These are phyloP conservation scores for Drosophila basisetae DNA, from an alignment of 2,888 invertebrate genomes.

Conservation along the genomic window DNA sequence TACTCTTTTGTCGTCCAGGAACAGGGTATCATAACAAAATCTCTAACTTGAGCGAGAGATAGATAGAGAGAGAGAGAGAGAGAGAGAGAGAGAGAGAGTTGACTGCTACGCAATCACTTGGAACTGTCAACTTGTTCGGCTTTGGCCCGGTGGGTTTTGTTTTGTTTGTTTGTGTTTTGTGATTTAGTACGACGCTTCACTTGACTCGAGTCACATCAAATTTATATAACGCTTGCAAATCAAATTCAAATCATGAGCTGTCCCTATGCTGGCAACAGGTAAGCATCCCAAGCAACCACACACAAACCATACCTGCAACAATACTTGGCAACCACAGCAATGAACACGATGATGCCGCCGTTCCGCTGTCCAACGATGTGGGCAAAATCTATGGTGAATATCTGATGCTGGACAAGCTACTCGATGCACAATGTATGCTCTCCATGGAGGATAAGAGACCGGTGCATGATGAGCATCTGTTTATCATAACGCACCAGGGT, in stretches of 20 bases:
- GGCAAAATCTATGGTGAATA: slow-evolving; percentile 97
- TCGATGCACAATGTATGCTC: slow-evolving; percentile 92
- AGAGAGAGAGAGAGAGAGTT: neutral
- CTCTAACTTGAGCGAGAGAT: neutral
- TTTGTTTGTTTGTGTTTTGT: neutral
- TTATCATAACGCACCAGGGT: slow-evolving; percentile 99
- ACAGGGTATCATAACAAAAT: slow-evolving; percentile 17
- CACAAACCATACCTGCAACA: neutral
- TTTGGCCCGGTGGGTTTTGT: neutral
- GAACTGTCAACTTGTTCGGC: slow-evolving; percentile 37
- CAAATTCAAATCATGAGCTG: slow-evolving; percentile 73
- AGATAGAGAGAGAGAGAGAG: neutral
- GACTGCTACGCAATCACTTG: slow-evolving; percentile 29
- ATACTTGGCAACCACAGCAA: slow-evolving; percentile 37
- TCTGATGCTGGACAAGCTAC: slow-evolving; percentile 94
- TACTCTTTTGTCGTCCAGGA: neutral
- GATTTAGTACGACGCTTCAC: slow-evolving; percentile 50
- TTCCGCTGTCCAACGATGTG: slow-evolving; percentile 88
- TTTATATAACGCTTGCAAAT: slow-evolving; percentile 7
- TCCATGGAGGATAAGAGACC: slow-evolving; percentile 90
- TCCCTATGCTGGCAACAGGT: slow-evolving; percentile 80
- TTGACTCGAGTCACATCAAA: slow-evolving; percentile 47
- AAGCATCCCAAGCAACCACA: slow-evolving; percentile 26
- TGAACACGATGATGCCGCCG: slow-evolving; percentile 80
- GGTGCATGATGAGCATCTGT: slow-evolving; percentile 98